phyloP scores from a whole-genome alignment of 2,888 invertebrate genomes.

The Mactromeris polynyma region DNA sequence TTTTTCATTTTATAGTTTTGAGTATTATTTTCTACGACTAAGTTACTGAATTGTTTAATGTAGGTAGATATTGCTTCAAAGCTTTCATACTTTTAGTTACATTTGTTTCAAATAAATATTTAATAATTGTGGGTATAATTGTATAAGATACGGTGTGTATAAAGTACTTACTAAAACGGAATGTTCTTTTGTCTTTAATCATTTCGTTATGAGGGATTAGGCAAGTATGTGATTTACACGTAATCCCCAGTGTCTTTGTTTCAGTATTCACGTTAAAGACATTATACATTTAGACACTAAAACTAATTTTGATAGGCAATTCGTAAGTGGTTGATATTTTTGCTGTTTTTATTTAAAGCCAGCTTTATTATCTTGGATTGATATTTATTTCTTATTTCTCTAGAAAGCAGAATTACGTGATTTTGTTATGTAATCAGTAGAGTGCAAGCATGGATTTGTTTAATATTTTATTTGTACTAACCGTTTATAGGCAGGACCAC shows the following conservation, averaged over 20 bases:
- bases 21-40: not conserved
- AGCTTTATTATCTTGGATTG: not conserved
- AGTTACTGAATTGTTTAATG: not conserved
- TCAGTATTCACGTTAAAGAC: no score
- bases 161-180: no score
- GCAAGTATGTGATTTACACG: no score
- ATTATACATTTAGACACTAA: no score
- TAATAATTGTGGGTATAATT: no score
- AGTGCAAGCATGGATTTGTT: constrained; percentile 19
- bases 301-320: no score
- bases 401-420: not conserved
- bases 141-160: no score
- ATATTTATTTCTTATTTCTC: not conserved
- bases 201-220: no score
- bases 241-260: no score
- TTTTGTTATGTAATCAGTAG: not conserved
- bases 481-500: constrained; percentile 78
- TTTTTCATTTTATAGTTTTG: constrained; percentile 32
- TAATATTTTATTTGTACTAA: constrained; percentile 18
- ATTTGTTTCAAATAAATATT: not conserved
- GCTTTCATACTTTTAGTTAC: not conserved
- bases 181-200: no score
- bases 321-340: no score
- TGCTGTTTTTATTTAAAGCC: not conserved
- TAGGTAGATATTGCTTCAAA: not conserved